Conservation (phyloP, 2,797 vertebrate genomes). For the Lepilemur septentrionalis region DNA sequence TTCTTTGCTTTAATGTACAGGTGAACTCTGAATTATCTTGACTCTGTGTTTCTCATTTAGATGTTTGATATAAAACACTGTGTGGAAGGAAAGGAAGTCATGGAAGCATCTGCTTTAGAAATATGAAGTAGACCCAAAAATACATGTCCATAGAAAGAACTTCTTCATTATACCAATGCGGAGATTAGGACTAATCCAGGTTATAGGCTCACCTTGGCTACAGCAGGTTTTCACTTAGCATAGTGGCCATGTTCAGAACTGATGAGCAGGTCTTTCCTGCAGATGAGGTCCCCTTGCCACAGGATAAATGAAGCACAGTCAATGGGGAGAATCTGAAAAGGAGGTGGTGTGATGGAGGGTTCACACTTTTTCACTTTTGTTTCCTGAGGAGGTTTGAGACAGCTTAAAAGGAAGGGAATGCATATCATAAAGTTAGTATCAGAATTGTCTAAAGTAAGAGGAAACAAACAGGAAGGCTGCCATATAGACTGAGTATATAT, state of each 20-base stretch:
- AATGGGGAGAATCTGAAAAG: not conserved
- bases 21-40: not conserved
- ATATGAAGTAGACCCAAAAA: not conserved
- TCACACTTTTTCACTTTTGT: not conserved
- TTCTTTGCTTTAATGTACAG: not conserved
- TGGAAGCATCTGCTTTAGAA: slow-evolving; percentile 25
- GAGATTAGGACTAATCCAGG: not conserved
- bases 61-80: slow-evolving; percentile 19
- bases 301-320: not conserved
- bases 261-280: not conserved
- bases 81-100: not conserved
- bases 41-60: slow-evolving; percentile 8
- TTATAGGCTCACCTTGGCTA: not conserved
- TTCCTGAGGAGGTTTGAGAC: not conserved
- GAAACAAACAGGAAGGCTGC: not conserved
- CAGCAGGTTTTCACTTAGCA: not conserved
- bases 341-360: not conserved
- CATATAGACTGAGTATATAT: not conserved
- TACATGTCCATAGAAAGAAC: not conserved
- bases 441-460: not conserved
- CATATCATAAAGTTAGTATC: not conserved
- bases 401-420: not conserved
- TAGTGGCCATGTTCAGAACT: not conserved
- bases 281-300: not conserved
- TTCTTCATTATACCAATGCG: too few species aligned